A percentile compares a stretch with the other conserved stretches of the same genome.
Evolutionary conservation across 2,888 invertebrate species (phyloP).

Genomic region (Panopea generosa): DNA sequence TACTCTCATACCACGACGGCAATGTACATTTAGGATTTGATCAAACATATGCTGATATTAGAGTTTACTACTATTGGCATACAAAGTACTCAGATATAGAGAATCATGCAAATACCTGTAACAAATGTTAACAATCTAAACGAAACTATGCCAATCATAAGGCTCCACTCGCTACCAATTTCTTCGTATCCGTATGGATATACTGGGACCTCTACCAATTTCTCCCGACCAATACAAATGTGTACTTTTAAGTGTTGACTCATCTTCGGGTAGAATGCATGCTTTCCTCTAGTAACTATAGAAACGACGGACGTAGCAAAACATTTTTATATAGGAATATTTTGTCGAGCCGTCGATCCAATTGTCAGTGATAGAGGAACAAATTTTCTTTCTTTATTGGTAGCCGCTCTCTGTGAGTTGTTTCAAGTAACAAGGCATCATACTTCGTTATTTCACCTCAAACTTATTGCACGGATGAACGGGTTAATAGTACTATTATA

Average conservation of each 20-base stretch:
- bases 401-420: constrained; percentile 35
- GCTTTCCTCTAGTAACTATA: constrained; percentile 23
- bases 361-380: constrained; percentile 41
- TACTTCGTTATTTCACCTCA: constrained; percentile 39
- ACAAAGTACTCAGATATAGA: constrained; percentile 53
- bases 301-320: constrained; percentile 53
- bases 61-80: constrained; percentile 55
- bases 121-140: constrained; percentile 43
- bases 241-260: constrained; percentile 40
- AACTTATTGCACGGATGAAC: constrained; percentile 30
- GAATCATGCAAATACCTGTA: constrained; percentile 37
- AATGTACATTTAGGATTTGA: constrained; percentile 46
- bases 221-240: constrained; percentile 34
- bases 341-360: constrained; percentile 47
- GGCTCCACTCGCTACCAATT: constrained; percentile 28
- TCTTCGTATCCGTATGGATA: constrained; percentile 56
- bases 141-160: constrained; percentile 30
- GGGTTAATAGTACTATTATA: constrained; percentile 15
- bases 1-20: constrained; percentile 53
- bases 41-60: constrained; percentile 43
- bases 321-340: constrained; percentile 52
- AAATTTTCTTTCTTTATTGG: constrained; percentile 41
- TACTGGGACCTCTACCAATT: constrained; percentile 39
- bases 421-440: constrained; percentile 47
- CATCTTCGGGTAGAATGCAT: neutral